These are phyloP conservation scores for Latrodectus geometricus DNA, from an alignment of 1,140 invertebrate genomes.

Conservation along the genomic window DNA sequence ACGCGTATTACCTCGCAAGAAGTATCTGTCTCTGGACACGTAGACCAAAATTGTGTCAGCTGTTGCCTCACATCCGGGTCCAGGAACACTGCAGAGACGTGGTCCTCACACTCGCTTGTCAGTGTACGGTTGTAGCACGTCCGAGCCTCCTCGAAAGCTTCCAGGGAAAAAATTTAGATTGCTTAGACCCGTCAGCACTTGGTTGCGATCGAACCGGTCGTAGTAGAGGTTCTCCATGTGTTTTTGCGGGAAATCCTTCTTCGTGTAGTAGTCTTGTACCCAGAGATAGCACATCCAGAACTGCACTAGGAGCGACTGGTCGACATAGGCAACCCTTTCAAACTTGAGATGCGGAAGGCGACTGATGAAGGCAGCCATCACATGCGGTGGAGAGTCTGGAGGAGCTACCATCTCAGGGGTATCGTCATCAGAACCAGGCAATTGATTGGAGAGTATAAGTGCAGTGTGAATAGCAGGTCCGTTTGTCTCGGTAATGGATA, in stretches of 20 bases:
- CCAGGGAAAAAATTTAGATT: background rate
- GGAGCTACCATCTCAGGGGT: too few relatives aligned
- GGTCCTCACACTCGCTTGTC: background rate
- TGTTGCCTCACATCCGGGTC: too few relatives aligned
- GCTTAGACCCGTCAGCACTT: background rate
- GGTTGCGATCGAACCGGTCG: conserved; percentile 8
- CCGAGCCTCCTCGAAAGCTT: background rate
- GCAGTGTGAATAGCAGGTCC: background rate
- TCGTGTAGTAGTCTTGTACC: conserved; percentile 1
- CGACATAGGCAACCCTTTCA: background rate
- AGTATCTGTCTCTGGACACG: too few relatives aligned
- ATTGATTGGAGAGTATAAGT: too few relatives aligned
- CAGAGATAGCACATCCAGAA: conserved; percentile 22
- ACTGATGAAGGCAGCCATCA: background rate
- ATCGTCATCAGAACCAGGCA: background rate
- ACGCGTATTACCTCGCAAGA: too few relatives aligned
- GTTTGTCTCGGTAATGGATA: background rate
- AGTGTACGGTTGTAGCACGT: background rate
- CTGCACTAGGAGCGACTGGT: background rate
- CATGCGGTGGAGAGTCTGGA: background rate
- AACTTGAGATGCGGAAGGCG: background rate
- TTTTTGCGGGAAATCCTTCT: conserved; percentile 1
- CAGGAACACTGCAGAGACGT: too few relatives aligned
- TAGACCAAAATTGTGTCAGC: too few relatives aligned
- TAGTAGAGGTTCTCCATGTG: conserved; percentile 3